Conservation (phyloP, 2,797 vertebrate species). For the Paratrypauchen microcephalus region DNA sequence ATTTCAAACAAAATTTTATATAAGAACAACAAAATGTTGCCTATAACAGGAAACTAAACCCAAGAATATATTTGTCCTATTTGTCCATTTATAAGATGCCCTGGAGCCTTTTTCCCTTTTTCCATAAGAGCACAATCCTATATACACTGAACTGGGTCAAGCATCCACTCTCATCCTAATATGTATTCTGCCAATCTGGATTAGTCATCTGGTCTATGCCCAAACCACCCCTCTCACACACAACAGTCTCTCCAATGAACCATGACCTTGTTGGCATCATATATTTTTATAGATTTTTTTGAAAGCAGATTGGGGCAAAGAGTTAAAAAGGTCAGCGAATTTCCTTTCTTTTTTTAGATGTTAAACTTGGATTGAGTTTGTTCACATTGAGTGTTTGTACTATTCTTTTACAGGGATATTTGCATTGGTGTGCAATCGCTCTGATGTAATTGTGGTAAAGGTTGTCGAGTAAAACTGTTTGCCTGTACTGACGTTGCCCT, state of each 20-base stretch:
- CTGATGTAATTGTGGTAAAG: constrained; percentile 3
- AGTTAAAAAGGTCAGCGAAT: not conserved
- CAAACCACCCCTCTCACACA: constrained; percentile 22
- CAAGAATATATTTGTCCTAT: not conserved
- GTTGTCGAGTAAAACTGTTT: not conserved
- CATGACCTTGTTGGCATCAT: not conserved
- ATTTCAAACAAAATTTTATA: too few relatives aligned
- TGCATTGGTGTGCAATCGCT: not conserved
- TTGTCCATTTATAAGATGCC: not conserved
- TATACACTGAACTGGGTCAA: constrained; percentile 45
- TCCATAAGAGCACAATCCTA: constrained; percentile 15
- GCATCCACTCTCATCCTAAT: constrained; percentile 27
- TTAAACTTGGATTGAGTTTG: not conserved
- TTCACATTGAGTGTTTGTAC: not conserved
- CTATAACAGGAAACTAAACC: too few relatives aligned
- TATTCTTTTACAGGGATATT: not conserved
- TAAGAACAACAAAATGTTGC: too few relatives aligned
- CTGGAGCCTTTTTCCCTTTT: not conserved
- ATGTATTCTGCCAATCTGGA: constrained; percentile 48
- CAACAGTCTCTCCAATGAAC: constrained; percentile 3
- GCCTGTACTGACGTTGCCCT: not conserved
- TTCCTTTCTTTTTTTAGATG: not conserved
- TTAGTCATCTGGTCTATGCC: constrained; percentile 46
- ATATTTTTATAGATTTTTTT: not conserved
- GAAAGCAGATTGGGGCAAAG: not conserved